phyloP scores from a whole-genome alignment of 2,888 invertebrate genomes.

The Diaphora mendica region DNA sequence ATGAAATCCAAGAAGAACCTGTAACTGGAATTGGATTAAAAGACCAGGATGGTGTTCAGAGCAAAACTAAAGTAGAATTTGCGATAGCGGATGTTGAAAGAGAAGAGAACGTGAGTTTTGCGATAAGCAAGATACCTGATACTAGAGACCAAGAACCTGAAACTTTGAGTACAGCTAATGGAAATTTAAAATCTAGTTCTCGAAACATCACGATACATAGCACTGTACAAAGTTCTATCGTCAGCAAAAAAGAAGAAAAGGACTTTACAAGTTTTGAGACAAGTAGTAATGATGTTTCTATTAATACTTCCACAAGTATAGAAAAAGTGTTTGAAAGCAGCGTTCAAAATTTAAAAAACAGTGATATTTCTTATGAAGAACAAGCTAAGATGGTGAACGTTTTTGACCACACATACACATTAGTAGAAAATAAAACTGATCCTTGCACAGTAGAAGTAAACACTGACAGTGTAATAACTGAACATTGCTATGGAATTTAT shows the following conservation, averaged over 20 bases:
- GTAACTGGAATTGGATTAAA: neutral
- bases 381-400: neutral
- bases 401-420: constrained; percentile 4
- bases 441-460: neutral
- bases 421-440: neutral
- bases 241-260: neutral
- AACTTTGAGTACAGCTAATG: neutral
- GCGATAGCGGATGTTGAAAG: neutral
- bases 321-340: constrained; percentile 6
- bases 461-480: neutral
- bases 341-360: neutral
- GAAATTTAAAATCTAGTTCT: neutral
- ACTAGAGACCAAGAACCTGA: neutral
- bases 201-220: neutral
- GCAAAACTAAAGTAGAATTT: neutral
- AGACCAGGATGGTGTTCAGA: neutral
- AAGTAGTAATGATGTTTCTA: constrained; percentile 2
- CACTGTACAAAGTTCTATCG: neutral
- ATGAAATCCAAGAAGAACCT: neutral
- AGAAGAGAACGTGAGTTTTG: neutral
- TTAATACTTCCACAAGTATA: constrained; percentile 3
- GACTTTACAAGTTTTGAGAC: neutral
- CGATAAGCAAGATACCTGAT: neutral
- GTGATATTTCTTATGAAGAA: neutral
- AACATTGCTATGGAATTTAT: neutral